Base-by-base conservation (phyloP, 2,888 invertebrate genomes). In the Leptopilina drosophilae region DNA sequence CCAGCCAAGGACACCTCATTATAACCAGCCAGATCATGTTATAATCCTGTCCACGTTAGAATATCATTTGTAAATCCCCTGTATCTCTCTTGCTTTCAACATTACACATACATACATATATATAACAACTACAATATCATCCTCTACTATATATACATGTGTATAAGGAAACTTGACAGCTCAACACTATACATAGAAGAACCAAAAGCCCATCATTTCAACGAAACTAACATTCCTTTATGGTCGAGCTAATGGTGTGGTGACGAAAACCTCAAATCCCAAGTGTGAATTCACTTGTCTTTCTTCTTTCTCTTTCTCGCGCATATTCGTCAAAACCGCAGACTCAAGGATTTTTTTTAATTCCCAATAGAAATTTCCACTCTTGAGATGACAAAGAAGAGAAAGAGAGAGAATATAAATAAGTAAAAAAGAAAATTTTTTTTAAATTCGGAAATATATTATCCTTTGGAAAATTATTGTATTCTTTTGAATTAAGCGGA, bases 1-100 rank as follows among this genome's bases (percentile, higher is more conserved):
- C 86, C 89, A 89, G 89, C 86, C 86, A 85, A 85, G 87, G 84
- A 88, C 89, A 88, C 87, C 89, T 89, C 89, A 89, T 89, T 89
- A 89, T 88, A 87, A 88, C 84, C 86, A 84, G 82, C 86, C 87
- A 86, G 87, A 85, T 84, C 83, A 84, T 85, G 87, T 88, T 87
- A 88, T 88, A 88, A 89, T 88, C 86, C 88, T 83, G 79, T 83
- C 82, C 83, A 85, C 87, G 88, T 87, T 88, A 88, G 87, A 86
- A 87, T 88, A 87, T 89, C 87, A 88, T 87, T 89, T 87, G 84
- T 85, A 86, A 85, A 87, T 87, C 87, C 86, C 84, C 42, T 78
- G 53, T 79, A 77, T 76, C 81, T 77, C 77, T 65, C 82, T 67
- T 46, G 42, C 67, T 77, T 65, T 73, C 56, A 56, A 56, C 53